These are phyloP conservation scores for Mamestra configurata DNA, from an alignment of 1,140 invertebrate genomes.

Conservation along the genomic window DNA sequence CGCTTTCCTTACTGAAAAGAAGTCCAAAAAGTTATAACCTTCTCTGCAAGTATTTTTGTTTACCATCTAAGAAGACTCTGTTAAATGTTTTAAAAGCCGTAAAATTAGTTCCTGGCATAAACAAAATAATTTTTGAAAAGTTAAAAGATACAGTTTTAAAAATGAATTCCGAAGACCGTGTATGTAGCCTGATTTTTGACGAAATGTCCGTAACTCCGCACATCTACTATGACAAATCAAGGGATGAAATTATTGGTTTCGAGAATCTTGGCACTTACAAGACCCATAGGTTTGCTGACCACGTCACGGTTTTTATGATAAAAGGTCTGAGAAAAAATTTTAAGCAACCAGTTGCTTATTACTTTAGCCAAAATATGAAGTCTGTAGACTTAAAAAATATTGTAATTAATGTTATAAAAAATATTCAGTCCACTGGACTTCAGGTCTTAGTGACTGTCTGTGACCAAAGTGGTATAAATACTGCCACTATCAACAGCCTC, in stretches of 20 bases:
- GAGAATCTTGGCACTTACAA: neutral
- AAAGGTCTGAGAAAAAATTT: conserved; percentile 2
- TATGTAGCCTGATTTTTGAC: conserved; percentile 5
- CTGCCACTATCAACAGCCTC: neutral
- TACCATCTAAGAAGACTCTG: neutral
- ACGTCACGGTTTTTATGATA: neutral
- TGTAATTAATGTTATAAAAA: neutral
- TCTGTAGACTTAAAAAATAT: neutral
- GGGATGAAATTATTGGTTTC: neutral
- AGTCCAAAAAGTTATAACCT: neutral
- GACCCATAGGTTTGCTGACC: neutral
- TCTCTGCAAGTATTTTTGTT: neutral
- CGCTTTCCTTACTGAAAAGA: neutral
- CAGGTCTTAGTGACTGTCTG: neutral
- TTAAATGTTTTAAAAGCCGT: neutral
- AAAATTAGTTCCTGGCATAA: conserved; percentile 8
- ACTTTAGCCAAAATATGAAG: neutral
- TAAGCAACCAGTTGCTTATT: conserved; percentile 14
- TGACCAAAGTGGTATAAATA: neutral
- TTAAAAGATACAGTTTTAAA: neutral
- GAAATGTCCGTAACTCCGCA: conserved; percentile 6
- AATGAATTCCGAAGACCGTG: neutral
- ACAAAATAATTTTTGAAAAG: conserved; percentile 11
- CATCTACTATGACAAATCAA: neutral
- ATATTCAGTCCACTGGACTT: neutral